Evolutionary conservation across 2,797 vertebrate genomes (phyloP).

Genomic region (Sciaenops ocellatus): DNA sequence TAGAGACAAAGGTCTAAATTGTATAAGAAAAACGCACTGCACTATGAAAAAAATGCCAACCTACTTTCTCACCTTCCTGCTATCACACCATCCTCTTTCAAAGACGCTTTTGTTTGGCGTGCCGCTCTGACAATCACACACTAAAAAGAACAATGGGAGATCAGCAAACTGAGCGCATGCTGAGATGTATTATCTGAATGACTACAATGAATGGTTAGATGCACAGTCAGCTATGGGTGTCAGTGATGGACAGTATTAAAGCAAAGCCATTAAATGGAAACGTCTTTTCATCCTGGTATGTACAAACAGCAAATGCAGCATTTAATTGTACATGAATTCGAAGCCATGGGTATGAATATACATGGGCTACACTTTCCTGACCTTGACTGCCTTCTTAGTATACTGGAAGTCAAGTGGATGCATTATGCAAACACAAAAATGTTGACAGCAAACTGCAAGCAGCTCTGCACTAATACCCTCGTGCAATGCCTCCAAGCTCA

Average conservation of each 20-base stretch:
- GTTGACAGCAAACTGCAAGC: conserved; percentile 35
- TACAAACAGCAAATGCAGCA: conserved; percentile 21
- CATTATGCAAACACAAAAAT: conserved; percentile 52
- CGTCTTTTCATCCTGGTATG: conserved; percentile 20
- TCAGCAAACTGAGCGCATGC: conserved; percentile 11
- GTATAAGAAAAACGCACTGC: background rate
- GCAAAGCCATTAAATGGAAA: conserved; percentile 26
- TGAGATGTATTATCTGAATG: conserved; percentile 36
- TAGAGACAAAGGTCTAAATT: conserved; percentile 22
- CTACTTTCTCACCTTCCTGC: conserved; percentile 20
- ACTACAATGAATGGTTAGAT: conserved; percentile 44
- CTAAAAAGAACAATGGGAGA: conserved; percentile 43
- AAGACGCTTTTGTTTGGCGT: conserved; percentile 35
- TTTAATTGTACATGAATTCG: conserved; percentile 42
- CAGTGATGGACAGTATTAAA: conserved; percentile 35
- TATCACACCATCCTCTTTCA: conserved; percentile 5
- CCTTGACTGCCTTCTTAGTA: conserved; percentile 38
- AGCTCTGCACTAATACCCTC: background rate
- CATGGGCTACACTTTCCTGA: conserved; percentile 36
- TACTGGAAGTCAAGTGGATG: conserved; percentile 31
- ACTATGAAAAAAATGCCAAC: conserved; percentile 1
- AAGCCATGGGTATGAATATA: conserved; percentile 54
- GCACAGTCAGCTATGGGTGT: conserved; percentile 31
- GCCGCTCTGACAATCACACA: conserved; percentile 24
- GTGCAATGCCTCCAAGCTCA: conserved; percentile 10